These are phyloP conservation scores for Amiota communis DNA, from an alignment of 2,888 invertebrate genomes.

Conservation along the genomic window DNA sequence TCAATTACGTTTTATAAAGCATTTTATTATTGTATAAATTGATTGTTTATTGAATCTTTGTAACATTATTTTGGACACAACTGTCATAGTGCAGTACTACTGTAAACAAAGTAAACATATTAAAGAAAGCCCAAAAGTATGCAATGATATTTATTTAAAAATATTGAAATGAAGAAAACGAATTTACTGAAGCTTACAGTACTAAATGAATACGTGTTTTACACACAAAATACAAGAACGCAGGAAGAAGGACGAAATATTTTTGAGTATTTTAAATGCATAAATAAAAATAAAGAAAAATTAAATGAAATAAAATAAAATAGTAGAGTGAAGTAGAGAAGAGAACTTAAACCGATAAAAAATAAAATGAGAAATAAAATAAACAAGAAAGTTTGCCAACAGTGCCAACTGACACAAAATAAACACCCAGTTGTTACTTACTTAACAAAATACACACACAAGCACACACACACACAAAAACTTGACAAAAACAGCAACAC, in stretches of 20 bases:
- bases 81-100: constrained; percentile 2
- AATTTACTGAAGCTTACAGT: constrained; percentile 23
- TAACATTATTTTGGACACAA: constrained; percentile 12
- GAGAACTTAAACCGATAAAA: background rate
- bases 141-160: constrained; percentile 42
- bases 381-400: constrained; percentile 37
- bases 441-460: constrained; percentile 52
- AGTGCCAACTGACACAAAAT: constrained; percentile 64
- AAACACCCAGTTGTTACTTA: constrained; percentile 64
- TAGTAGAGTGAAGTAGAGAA: no score
- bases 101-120: constrained; percentile 7
- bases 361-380: constrained; percentile 50
- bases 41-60: background rate
- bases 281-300: constrained; percentile 13
- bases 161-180: no score
- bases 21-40: no score
- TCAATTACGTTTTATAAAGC: no score
- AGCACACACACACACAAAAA: constrained; percentile 23
- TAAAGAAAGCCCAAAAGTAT: constrained; percentile 51
- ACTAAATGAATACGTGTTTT: no score
- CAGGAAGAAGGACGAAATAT: no score
- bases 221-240: no score
- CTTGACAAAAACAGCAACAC: background rate
- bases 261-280: background rate
- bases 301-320: constrained; percentile 14